These are phyloP conservation scores for Neria commutata DNA, from an alignment of 2,888 invertebrate genomes.

Conservation along the genomic window DNA sequence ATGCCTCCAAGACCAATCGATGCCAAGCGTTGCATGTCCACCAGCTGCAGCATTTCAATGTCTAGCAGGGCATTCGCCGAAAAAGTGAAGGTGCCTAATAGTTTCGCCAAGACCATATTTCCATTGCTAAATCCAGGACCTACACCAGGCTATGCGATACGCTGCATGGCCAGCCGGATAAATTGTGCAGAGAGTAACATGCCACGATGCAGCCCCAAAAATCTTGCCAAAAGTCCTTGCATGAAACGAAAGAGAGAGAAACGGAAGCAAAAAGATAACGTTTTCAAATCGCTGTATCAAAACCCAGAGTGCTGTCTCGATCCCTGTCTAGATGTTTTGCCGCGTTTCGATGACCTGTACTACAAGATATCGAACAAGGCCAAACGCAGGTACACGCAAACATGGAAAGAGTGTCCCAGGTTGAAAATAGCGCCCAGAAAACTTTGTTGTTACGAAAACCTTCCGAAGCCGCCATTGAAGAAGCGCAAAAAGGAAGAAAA, in stretches of 20 bases:
- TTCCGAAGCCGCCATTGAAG: neutral
- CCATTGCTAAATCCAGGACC: no score
- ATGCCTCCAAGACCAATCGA: no score
- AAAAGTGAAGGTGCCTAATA: no score
- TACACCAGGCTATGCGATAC: no score
- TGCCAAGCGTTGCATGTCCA: no score
- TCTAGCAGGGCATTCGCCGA: no score
- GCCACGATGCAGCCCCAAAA: no score
- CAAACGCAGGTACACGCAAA: constrained; percentile 23
- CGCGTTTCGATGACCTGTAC: constrained; percentile 22
- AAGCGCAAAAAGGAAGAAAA: no score
- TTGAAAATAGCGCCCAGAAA: neutral
- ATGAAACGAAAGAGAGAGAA: neutral
- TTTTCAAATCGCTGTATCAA: neutral
- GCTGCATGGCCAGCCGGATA: no score
- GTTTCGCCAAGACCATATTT: no score
- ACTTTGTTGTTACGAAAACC: neutral
- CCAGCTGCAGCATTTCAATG: no score
- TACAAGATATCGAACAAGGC: constrained; percentile 19
- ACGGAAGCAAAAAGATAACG: neutral
- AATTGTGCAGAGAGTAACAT: no score
- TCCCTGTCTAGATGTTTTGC: constrained; percentile 9
- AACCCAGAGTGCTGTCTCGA: neutral
- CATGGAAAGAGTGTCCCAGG: constrained; percentile 23
- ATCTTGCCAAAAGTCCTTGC: neutral